phyloP scores from a whole-genome alignment of 2,797 vertebrate species.

The Corythornis leucogaster region DNA sequence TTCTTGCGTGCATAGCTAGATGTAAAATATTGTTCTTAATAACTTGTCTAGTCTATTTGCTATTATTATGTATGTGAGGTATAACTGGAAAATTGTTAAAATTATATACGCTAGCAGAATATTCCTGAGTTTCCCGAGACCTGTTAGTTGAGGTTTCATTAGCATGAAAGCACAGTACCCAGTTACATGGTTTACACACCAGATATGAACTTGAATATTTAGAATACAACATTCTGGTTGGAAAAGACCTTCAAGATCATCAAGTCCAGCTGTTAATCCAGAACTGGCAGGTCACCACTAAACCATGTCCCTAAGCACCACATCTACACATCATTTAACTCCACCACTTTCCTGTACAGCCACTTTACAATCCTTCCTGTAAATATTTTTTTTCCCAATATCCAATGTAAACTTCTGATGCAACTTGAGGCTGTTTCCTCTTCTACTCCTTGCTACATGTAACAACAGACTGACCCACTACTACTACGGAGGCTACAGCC shows the following conservation, averaged over 20 bases:
- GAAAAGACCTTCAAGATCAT: not conserved
- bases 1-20: conserved; percentile 50
- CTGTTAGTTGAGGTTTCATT: not conserved
- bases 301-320: not conserved
- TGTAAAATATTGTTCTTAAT: conserved; percentile 65
- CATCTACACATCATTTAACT: not conserved
- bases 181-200: not conserved
- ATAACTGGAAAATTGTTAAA: conserved; percentile 50
- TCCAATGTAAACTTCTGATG: not conserved
- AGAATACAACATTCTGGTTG: not conserved
- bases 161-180: not conserved
- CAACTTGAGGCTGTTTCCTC: not conserved
- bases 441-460: not conserved
- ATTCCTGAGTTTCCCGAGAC: conserved; percentile 19
- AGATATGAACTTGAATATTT: not conserved
- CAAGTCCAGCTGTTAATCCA: not conserved
- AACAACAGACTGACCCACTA: not conserved
- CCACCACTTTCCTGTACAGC: not conserved
- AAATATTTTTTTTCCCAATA: not conserved
- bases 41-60: conserved; percentile 41
- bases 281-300: not conserved
- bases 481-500: not conserved
- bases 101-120: conserved; percentile 13
- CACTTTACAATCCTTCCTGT: not conserved
- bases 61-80: conserved; percentile 20